phyloP scores from a whole-genome alignment of 2,888 invertebrate genomes.

The Ethmia dodecea region DNA sequence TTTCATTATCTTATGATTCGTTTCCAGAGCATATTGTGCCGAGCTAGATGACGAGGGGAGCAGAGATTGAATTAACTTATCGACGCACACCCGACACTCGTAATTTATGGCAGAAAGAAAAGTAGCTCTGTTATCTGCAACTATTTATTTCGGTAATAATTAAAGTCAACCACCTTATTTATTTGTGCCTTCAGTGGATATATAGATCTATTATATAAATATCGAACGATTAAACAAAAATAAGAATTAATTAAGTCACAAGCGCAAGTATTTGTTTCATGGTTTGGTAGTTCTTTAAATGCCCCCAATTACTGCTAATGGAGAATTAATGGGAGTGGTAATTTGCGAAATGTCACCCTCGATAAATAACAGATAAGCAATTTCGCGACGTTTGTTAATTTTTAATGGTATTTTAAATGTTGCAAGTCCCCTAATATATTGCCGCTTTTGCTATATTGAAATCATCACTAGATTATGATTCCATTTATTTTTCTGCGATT shows the following conservation, averaged over 20 bases:
- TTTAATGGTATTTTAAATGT: conserved; percentile 2
- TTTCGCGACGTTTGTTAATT: conserved; percentile 31
- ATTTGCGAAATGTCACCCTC: conserved; percentile 70
- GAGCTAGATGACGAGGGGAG: conserved; percentile 62
- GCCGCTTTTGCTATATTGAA: too few species aligned
- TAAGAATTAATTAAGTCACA: too few species aligned
- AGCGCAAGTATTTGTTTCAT: too few species aligned
- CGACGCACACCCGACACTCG: conserved; percentile 40
- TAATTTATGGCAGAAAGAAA: conserved; percentile 61
- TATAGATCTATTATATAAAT: too few species aligned
- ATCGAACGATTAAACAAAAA: too few species aligned
- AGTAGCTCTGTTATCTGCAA: conserved; percentile 52
- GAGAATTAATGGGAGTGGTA: conserved; percentile 70
- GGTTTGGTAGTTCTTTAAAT: too few species aligned
- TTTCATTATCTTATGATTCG: conserved; percentile 48
- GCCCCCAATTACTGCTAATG: conserved; percentile 64
- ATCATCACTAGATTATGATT: too few species aligned
- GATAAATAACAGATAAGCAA: conserved; percentile 53
- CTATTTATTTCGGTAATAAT: conserved; percentile 68
- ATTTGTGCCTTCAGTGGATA: too few species aligned
- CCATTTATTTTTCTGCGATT: too few species aligned
- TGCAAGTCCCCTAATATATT: too few species aligned
- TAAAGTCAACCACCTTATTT: conserved; percentile 59
- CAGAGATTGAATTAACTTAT: conserved; percentile 70
- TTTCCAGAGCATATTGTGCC: conserved; percentile 48